Evolutionary conservation across 2,888 invertebrate genomes (phyloP).

Genomic region (Neoitamus cyanurus): DNA sequence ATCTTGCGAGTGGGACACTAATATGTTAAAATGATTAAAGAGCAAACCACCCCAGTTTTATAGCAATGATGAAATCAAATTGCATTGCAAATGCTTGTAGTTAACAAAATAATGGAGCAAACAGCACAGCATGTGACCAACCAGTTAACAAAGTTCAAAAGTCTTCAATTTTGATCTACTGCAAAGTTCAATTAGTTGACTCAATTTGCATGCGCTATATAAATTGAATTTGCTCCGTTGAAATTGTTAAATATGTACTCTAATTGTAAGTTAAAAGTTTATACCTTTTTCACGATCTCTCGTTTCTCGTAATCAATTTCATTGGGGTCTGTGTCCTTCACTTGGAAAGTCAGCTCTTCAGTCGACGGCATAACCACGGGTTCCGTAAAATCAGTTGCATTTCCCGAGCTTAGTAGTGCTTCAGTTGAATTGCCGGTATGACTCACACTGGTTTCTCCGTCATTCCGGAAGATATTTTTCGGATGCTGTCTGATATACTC

Average conservation of each 20-base stretch:
- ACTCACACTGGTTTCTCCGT: not conserved
- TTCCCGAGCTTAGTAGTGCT: not conserved
- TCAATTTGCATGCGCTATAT: not conserved
- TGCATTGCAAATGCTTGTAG: not conserved
- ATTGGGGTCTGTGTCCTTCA: constrained; percentile 62
- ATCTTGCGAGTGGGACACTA: not conserved
- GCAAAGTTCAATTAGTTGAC: not conserved
- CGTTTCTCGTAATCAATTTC: constrained; percentile 64
- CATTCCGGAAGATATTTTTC: constrained; percentile 58
- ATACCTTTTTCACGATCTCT: constrained; percentile 59
- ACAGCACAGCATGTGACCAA: not conserved
- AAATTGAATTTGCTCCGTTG: not conserved
- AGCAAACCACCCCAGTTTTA: not conserved
- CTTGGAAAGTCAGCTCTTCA: constrained; percentile 35
- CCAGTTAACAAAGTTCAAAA: not conserved
- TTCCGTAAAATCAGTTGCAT: constrained; percentile 5
- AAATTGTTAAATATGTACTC: not conserved
- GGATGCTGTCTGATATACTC: constrained; percentile 63
- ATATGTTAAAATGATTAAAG: not conserved
- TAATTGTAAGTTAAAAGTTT: not conserved
- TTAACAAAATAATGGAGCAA: not conserved
- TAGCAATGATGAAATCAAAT: not conserved
- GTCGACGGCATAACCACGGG: not conserved
- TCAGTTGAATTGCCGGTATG: not conserved
- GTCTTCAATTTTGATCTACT: not conserved